Base-by-base conservation (phyloP, 2,888 invertebrate genomes). In the Odiellus spinosus region DNA sequence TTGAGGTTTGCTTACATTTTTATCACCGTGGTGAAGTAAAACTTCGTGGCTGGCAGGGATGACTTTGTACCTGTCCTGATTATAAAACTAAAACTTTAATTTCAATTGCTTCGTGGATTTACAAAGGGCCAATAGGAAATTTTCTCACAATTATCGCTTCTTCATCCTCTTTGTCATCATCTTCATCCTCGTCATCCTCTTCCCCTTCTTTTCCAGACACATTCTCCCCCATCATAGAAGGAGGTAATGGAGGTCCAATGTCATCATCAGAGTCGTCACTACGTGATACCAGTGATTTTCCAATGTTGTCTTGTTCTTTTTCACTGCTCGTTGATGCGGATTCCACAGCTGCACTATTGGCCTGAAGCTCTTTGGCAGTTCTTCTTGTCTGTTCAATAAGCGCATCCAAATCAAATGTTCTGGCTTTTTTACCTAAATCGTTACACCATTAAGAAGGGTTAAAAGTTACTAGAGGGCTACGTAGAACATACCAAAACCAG, bases 1-100 rank as follows among this genome's bases (percentile, higher is more conserved):
- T 36, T n/a, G 36, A 14, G n/a, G 15, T n/a, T n/a, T 36, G 35
- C 64, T 60, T 55, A 93, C 81, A 2, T 90, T 84, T 69, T 87
- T 88, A 2, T 65, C 73, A 0, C 95, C 91, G 66, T 95, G 95
- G n/a, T 73, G 74, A 75, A 96, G 80, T 53, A 77, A 73, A 1
- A 88, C 80, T 68, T 72, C 70, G 52, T 70, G 67, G 34, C 67
- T 65, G 2, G 65, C 58, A 10, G 74, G 74, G 49, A 74, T 69
- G 42, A 64, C 59, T 40, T 60, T 62, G 18, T 63, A 59, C 10
- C 64, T 60, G n/a, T 61, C 62, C 61, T 70, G 58, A 15, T 40
- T 40, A 5, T 1, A 1, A 40, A 15, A 39, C 39, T n/a, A 14
- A 39, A 39, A 39, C 11, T 34, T 11, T 34, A 34, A 11, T 34